A percentile compares a stretch with the other conserved stretches of the same genome.
Evolutionary conservation across 1,140 invertebrate genomes (phyloP).

Genomic region (Polypedilum pembai): DNA sequence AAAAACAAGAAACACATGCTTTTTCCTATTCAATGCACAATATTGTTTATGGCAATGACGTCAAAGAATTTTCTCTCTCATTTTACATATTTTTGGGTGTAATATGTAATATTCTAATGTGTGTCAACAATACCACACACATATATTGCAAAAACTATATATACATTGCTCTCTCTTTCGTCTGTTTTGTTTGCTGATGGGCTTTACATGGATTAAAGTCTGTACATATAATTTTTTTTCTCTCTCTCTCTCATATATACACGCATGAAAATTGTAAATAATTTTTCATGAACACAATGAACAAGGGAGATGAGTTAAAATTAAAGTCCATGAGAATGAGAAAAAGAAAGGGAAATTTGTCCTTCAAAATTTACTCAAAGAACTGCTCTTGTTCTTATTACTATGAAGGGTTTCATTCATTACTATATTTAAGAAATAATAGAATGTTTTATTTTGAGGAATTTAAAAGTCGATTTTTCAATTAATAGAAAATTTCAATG

Average conservation of each 20-base stretch:
- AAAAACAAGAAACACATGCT: neutral
- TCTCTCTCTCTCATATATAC: neutral
- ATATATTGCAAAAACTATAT: neutral
- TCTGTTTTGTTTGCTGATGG: conserved; percentile 5
- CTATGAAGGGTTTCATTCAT: too few species aligned
- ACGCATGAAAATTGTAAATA: neutral
- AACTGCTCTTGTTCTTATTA: neutral
- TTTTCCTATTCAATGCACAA: conserved; percentile 1
- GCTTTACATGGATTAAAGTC: neutral
- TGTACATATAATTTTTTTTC: neutral
- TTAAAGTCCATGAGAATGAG: neutral
- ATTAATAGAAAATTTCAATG: too few species aligned
- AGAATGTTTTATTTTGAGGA: too few species aligned
- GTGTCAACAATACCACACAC: conserved; percentile 1
- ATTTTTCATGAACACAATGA: neutral
- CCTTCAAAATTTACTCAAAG: neutral
- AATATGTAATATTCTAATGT: conserved; percentile 5
- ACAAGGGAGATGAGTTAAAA: neutral
- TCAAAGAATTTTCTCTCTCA: too few species aligned
- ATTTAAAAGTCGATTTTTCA: too few species aligned
- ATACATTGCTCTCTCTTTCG: conserved; percentile 1
- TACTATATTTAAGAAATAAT: too few species aligned
- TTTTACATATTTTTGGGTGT: too few species aligned
- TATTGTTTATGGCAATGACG: too few species aligned
- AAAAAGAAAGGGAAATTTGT: neutral